Conservation (phyloP, 1,140 invertebrate species). For the Leptinotarsa texana region DNA sequence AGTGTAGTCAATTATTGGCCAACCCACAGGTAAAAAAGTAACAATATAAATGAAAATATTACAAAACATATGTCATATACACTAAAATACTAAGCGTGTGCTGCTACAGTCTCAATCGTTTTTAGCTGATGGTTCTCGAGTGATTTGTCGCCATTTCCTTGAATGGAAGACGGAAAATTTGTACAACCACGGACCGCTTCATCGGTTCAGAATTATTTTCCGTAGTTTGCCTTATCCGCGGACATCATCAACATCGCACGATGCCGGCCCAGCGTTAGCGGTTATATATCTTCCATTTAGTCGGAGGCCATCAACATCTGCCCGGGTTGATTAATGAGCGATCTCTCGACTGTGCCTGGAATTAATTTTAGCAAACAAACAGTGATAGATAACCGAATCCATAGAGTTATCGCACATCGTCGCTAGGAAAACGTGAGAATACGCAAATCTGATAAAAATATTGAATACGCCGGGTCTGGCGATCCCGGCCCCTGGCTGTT, state of each 20-base stretch:
- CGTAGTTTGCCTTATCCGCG: background rate
- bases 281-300: conserved; percentile 22
- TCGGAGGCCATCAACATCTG: conserved; percentile 43
- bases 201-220: conserved; percentile 2
- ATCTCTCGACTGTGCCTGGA: conserved; percentile 43
- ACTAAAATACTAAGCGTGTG: too few relatives aligned
- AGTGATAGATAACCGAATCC: conserved; percentile 39
- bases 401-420: conserved; percentile 42
- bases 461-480: conserved; percentile 44
- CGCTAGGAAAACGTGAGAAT: conserved; percentile 50
- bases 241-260: conserved; percentile 1
- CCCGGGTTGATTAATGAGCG: conserved; percentile 44
- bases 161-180: background rate
- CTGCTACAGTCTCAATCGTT: too few relatives aligned
- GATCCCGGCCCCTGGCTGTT: conserved; percentile 40
- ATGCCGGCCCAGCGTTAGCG: background rate
- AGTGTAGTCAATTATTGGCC: too few relatives aligned
- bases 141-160: background rate
- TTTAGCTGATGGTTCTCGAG: background rate
- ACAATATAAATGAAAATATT: too few relatives aligned
- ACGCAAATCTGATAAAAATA: conserved; percentile 53
- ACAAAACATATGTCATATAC: too few relatives aligned
- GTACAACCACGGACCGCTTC: background rate
- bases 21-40: too few relatives aligned
- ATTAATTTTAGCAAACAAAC: conserved; percentile 52